These are phyloP conservation scores for Xiphorhynchus elegans DNA, from an alignment of 2,113 vertebrate species.

Conservation along the genomic window DNA sequence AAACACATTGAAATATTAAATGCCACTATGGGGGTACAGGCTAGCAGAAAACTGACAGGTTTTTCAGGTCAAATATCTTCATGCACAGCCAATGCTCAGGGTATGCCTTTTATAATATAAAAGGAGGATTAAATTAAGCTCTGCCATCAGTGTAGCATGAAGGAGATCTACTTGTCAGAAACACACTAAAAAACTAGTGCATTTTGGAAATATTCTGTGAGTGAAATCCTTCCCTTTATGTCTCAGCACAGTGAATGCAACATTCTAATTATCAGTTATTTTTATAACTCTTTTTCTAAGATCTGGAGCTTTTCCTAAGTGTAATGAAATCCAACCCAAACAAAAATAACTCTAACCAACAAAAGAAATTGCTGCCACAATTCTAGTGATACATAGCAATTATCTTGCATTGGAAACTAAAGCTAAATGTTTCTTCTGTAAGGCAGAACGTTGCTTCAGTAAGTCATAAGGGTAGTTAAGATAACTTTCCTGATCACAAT, in stretches of 20 bases:
- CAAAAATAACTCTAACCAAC: not conserved
- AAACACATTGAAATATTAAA: not conserved
- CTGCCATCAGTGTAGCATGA: not conserved
- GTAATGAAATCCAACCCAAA: not conserved
- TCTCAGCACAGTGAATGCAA: not conserved
- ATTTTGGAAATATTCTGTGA: not conserved
- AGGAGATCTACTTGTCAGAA: not conserved
- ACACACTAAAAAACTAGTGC: not conserved
- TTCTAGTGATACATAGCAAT: not conserved
- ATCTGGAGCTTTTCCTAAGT: not conserved
- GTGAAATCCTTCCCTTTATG: not conserved
- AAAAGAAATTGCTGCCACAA: not conserved
- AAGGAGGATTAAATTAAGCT: not conserved
- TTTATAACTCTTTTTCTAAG: not conserved
- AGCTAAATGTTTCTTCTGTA: not conserved
- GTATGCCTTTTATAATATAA: not conserved
- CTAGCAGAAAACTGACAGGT: not conserved
- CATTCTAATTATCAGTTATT: not conserved
- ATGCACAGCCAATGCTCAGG: not conserved
- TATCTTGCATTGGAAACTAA: not conserved
- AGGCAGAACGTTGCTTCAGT: not conserved
- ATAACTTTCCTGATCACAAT: not conserved
- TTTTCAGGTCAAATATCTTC: not conserved
- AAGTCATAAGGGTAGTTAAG: not conserved
- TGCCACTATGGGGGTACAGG: not conserved